Conservation (phyloP, 2,797 vertebrate species). For the Anniella stebbinsi region DNA sequence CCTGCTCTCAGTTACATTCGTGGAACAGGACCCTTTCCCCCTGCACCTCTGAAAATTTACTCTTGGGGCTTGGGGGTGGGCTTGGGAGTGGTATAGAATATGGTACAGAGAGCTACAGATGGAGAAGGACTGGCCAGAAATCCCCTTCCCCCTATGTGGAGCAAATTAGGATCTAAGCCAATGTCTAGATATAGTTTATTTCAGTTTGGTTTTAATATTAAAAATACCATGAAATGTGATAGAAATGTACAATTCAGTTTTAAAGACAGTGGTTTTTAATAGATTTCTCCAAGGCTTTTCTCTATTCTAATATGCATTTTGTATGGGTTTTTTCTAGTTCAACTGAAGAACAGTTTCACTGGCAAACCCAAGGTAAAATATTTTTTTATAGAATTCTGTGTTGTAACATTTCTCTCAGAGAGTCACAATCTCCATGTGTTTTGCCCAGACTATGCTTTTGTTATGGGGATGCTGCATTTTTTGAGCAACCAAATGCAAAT, state of each 20-base stretch:
- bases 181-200: background rate
- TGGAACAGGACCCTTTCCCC: background rate
- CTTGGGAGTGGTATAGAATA: background rate
- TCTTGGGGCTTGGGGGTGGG: background rate
- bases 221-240: slow-evolving; percentile 22
- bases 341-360: slow-evolving; percentile 94
- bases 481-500: background rate
- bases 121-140: background rate
- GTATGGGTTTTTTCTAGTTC: slow-evolving; percentile 84
- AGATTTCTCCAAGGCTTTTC: background rate
- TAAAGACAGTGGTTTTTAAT: background rate
- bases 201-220: slow-evolving; percentile 4
- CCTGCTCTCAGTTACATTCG: background rate
- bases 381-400: background rate
- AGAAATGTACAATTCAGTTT: background rate
- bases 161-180: background rate
- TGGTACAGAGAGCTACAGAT: background rate
- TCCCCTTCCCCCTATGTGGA: background rate
- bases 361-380: slow-evolving; percentile 93
- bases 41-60: background rate
- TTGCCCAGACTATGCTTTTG: background rate
- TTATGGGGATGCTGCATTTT: background rate
- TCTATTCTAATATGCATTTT: slow-evolving; percentile 9
- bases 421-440: background rate
- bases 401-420: background rate